Percentiles rank a stretch among this genome's conserved stretches.
Evolutionary conservation across 2,797 vertebrate genomes (phyloP).

Genomic region (Loriculus beryllinus): DNA sequence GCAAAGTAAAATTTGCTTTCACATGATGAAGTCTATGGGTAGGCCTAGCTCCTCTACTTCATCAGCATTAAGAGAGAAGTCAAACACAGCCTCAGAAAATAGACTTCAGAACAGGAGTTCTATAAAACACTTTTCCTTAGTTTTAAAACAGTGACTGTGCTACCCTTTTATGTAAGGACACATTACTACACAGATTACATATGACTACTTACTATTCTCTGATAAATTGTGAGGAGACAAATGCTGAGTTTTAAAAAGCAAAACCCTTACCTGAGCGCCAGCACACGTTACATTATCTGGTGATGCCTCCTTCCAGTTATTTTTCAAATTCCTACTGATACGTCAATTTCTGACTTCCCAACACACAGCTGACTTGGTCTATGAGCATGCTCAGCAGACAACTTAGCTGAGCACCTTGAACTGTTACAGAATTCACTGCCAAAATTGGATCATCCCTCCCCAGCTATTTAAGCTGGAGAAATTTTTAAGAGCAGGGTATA

Average conservation of each 20-base stretch:
- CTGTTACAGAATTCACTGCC: not conserved
- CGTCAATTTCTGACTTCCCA: not conserved
- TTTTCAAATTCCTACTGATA: not conserved
- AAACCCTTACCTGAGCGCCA: not conserved
- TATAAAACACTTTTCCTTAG: not conserved
- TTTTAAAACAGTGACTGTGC: not conserved
- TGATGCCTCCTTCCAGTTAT: not conserved
- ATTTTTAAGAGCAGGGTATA: not conserved
- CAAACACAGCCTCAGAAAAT: not conserved
- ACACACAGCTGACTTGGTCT: not conserved
- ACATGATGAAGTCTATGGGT: not conserved
- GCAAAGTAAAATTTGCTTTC: not conserved
- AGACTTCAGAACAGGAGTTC: not conserved
- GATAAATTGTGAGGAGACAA: not conserved
- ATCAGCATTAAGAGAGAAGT: not conserved
- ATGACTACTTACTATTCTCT: not conserved
- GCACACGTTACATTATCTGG: not conserved
- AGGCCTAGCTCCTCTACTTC: not conserved
- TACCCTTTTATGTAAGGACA: not conserved
- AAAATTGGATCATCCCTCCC: not conserved
- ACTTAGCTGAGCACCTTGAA: not conserved
- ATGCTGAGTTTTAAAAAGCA: not conserved
- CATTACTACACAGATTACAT: not conserved
- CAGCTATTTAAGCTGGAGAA: not conserved
- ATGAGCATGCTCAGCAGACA: not conserved